Conservation (phyloP, 1,140 invertebrate genomes). For the Spodoptera litura region DNA sequence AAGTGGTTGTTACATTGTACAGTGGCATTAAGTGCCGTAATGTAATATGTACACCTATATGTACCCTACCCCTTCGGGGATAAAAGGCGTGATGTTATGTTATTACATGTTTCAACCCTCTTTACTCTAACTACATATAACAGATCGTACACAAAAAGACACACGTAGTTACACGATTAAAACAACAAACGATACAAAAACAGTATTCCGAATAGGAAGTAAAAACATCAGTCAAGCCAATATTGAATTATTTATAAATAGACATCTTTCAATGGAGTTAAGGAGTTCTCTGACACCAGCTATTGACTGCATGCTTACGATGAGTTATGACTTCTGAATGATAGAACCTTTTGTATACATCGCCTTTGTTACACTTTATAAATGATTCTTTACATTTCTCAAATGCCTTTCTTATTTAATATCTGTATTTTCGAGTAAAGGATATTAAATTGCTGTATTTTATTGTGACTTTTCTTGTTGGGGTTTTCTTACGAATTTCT, state of each 20-base stretch:
- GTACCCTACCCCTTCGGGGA: too few relatives aligned
- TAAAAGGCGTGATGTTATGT: too few relatives aligned
- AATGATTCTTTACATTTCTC: conserved; percentile 63
- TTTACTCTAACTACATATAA: too few relatives aligned
- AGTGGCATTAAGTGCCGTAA: too few relatives aligned
- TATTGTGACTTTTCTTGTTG: neutral
- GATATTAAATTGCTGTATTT: conserved; percentile 25
- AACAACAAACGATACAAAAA: conserved; percentile 24
- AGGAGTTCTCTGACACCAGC: conserved; percentile 73
- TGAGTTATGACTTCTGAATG: conserved; percentile 68
- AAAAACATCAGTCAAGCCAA: conserved; percentile 55
- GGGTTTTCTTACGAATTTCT: neutral
- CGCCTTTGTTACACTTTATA: conserved; percentile 70
- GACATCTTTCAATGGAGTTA: conserved; percentile 67
- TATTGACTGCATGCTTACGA: conserved; percentile 77
- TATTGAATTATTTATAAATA: conserved; percentile 81
- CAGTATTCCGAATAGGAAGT: conserved; percentile 24
- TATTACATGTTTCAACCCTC: too few relatives aligned
- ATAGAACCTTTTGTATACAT: conserved; percentile 68
- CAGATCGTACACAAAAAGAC: neutral
- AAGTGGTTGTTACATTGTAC: too few relatives aligned
- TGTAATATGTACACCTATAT: too few relatives aligned
- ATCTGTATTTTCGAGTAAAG: conserved; percentile 9
- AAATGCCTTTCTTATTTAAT: conserved; percentile 52
- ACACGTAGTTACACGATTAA: neutral